These are phyloP conservation scores for Carabus problematicus DNA, from an alignment of 2,888 invertebrate genomes.

Conservation along the genomic window DNA sequence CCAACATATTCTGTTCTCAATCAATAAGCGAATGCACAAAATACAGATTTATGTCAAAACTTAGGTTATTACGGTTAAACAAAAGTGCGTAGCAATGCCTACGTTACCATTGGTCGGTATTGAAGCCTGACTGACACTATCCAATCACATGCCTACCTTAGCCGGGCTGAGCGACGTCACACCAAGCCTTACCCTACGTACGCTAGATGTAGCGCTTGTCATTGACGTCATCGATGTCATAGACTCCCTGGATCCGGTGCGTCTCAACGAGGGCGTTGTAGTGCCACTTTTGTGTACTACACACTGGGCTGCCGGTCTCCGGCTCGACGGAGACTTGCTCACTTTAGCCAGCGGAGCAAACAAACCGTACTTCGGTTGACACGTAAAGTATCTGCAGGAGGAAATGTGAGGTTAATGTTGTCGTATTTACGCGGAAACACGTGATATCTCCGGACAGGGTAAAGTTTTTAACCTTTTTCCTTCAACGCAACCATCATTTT, in stretches of 20 bases:
- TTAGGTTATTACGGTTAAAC: background rate
- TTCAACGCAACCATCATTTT: conserved; percentile 94
- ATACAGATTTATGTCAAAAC: conserved; percentile 11
- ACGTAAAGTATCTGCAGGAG: conserved; percentile 89
- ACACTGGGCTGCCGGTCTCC: conserved; percentile 67
- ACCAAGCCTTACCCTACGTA: conserved; percentile 80
- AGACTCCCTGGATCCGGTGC: conserved; percentile 85
- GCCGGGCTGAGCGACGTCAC: conserved; percentile 69
- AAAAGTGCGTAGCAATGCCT: conserved; percentile 47
- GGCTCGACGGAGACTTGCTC: conserved; percentile 80
- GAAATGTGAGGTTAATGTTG: background rate
- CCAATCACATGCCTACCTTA: conserved; percentile 66
- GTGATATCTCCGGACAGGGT: too few species aligned
- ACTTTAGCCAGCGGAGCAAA: conserved; percentile 94
- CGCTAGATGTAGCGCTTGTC: conserved; percentile 60
- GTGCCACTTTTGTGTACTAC: conserved; percentile 68
- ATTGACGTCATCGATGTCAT: conserved; percentile 67
- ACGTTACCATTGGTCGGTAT: conserved; percentile 11
- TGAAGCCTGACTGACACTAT: conserved; percentile 53
- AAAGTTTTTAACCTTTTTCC: conserved; percentile 77
- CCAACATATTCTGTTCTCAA: background rate
- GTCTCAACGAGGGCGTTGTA: conserved; percentile 66
- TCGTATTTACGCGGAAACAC: background rate
- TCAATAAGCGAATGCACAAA: conserved; percentile 18
- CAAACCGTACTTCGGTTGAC: conserved; percentile 87